Conservation (phyloP, 1,140 invertebrate species). For the Lethocerus indicus region DNA sequence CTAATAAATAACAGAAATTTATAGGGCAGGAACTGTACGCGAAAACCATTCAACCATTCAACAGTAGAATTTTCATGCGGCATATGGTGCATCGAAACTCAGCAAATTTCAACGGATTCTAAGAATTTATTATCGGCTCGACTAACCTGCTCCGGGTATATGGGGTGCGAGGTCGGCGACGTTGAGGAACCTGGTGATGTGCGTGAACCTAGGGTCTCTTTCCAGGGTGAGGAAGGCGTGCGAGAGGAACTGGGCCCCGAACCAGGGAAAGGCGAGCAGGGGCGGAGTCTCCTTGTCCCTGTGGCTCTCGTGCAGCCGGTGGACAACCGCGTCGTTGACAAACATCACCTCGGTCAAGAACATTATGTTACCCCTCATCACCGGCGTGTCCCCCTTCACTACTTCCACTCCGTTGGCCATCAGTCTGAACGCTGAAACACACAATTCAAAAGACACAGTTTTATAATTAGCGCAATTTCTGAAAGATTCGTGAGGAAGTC, state of each 20-base stretch:
- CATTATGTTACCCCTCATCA: constrained; percentile 37
- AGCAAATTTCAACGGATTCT: too few relatives aligned
- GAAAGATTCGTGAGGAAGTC: too few relatives aligned
- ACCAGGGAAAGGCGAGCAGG: constrained; percentile 41
- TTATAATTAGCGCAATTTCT: too few relatives aligned
- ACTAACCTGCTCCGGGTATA: constrained; percentile 28
- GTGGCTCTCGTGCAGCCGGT: constrained; percentile 36
- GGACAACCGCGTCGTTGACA: constrained; percentile 37
- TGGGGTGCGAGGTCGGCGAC: constrained; percentile 36
- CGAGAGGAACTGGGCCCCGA: constrained; percentile 39
- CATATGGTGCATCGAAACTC: too few relatives aligned
- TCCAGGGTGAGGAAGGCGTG: constrained; percentile 40
- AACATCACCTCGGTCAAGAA: constrained; percentile 40
- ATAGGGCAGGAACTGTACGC: not conserved
- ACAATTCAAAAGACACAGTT: too few relatives aligned
- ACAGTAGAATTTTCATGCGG: too few relatives aligned
- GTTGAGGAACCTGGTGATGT: constrained; percentile 37
- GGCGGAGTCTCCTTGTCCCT: constrained; percentile 42
- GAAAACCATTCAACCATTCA: too few relatives aligned
- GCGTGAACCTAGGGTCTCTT: constrained; percentile 30
- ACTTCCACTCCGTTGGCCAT: constrained; percentile 38
- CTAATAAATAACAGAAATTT: too few relatives aligned
- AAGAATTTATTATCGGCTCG: too few relatives aligned
- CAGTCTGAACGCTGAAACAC: too few relatives aligned
- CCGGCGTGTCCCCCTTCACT: constrained; percentile 36